These are phyloP conservation scores for Asteroscopus sphinx DNA, from an alignment of 2,888 invertebrate species.

Conservation along the genomic window DNA sequence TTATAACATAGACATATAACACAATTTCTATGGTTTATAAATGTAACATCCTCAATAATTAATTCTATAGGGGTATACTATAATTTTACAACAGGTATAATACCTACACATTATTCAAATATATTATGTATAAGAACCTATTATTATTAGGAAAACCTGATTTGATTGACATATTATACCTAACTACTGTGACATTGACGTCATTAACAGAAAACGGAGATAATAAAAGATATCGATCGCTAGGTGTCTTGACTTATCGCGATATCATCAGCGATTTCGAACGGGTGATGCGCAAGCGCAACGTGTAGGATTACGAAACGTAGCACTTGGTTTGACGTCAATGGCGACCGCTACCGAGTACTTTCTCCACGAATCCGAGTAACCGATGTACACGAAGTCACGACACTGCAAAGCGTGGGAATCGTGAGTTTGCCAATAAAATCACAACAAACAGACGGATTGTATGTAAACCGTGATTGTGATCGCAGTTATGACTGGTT, in stretches of 20 bases:
- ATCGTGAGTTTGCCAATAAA: slow-evolving; percentile 51
- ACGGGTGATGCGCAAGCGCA: slow-evolving; percentile 57
- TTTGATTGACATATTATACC: slow-evolving; percentile 29
- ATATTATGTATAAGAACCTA: slow-evolving; percentile 6
- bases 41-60: not conserved
- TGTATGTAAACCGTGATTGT: not conserved
- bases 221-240: slow-evolving; percentile 43
- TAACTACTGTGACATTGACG: slow-evolving; percentile 46
- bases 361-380: slow-evolving; percentile 76
- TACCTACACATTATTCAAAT: slow-evolving; percentile 14
- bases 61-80: not conserved
- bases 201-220: slow-evolving; percentile 43
- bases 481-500: not conserved
- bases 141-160: too few relatives aligned
- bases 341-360: slow-evolving; percentile 68
- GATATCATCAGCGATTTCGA: slow-evolving; percentile 54
- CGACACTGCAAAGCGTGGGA: slow-evolving; percentile 62
- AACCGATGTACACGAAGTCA: slow-evolving; percentile 50
- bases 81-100: slow-evolving; percentile 14
- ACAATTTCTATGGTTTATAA: too few relatives aligned
- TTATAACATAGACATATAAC: too few relatives aligned
- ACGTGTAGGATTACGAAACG: slow-evolving; percentile 69
- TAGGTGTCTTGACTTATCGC: slow-evolving; percentile 54
- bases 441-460: slow-evolving; percentile 14
- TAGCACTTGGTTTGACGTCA: slow-evolving; percentile 79